phyloP scores from a whole-genome alignment of 2,113 vertebrate genomes.

The Neoarius graeffei region DNA sequence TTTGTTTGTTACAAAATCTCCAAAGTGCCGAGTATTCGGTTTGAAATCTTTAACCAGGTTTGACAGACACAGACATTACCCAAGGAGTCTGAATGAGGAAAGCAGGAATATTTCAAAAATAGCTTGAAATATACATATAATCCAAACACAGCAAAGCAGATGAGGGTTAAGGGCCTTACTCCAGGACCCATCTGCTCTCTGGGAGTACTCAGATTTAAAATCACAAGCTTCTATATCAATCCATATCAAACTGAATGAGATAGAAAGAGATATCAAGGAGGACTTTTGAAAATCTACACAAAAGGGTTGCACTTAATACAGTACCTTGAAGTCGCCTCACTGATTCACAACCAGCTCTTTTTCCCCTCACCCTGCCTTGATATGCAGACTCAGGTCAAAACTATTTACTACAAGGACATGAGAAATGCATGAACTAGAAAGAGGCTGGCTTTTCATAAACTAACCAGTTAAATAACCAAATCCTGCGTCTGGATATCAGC shows the following conservation, averaged over 20 bases:
- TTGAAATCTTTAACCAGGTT: background rate
- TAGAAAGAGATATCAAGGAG: background rate
- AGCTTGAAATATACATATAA: too few species aligned
- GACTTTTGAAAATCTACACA: background rate
- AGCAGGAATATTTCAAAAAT: too few species aligned
- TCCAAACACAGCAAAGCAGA: background rate
- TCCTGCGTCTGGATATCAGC: background rate
- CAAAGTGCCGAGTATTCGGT: background rate
- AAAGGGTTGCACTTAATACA: background rate
- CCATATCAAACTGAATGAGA: background rate
- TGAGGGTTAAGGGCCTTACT: background rate
- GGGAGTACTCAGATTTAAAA: background rate
- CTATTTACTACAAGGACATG: constrained; percentile 31
- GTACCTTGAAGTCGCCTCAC: background rate
- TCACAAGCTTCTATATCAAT: background rate
- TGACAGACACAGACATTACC: background rate
- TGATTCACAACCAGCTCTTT: background rate
- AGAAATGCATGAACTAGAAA: background rate
- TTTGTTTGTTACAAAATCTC: background rate
- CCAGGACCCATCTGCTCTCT: background rate
- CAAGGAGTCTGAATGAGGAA: background rate
- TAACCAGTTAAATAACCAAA: background rate
- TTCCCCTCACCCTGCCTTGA: too few species aligned
- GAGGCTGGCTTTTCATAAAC: background rate
- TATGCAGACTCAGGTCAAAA: constrained; percentile 10